Evolutionary conservation across 1,140 invertebrate species (phyloP).

Genomic region (Schmidtea mediterranea): DNA sequence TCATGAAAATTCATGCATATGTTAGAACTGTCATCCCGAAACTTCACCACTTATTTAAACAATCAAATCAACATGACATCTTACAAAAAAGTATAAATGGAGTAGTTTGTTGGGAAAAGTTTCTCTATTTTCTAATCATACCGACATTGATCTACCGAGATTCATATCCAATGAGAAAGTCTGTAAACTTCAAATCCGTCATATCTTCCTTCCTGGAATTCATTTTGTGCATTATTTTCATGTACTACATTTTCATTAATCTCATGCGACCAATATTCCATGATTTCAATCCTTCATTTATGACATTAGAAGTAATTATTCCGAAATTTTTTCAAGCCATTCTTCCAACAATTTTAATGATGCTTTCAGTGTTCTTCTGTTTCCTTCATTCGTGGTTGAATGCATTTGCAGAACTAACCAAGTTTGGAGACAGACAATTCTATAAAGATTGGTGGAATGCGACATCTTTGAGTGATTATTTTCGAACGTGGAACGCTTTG

Average conservation of each 20-base stretch:
- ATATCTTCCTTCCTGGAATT: constrained; percentile 43
- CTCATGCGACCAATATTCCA: not conserved
- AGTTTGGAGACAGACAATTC: constrained; percentile 46
- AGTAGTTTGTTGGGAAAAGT: constrained; percentile 35
- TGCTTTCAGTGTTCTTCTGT: constrained; percentile 40
- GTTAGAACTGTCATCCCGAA: not conserved
- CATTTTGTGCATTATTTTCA: constrained; percentile 37
- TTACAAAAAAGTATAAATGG: too few species aligned
- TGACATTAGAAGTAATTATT: not conserved
- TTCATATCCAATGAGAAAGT: constrained; percentile 43
- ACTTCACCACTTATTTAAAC: not conserved
- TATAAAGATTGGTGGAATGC: constrained; percentile 72
- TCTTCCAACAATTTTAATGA: not conserved
- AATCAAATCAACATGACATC: too few species aligned
- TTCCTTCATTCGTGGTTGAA: constrained; percentile 64
- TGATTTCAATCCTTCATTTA: not conserved
- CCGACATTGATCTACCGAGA: constrained; percentile 63
- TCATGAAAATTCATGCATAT: too few species aligned
- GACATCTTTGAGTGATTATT: constrained; percentile 47
- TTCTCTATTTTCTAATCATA: constrained; percentile 55
- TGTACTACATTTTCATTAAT: not conserved
- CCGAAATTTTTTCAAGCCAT: not conserved
- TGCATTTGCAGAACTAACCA: constrained; percentile 52
- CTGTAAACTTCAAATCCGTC: constrained; percentile 44
- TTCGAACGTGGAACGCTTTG: constrained; percentile 66